Percentiles rank a stretch among this genome's conserved stretches.
Conservation (phyloP, 2,113 vertebrate genomes). For the Erythrocercus mccallii region DNA sequence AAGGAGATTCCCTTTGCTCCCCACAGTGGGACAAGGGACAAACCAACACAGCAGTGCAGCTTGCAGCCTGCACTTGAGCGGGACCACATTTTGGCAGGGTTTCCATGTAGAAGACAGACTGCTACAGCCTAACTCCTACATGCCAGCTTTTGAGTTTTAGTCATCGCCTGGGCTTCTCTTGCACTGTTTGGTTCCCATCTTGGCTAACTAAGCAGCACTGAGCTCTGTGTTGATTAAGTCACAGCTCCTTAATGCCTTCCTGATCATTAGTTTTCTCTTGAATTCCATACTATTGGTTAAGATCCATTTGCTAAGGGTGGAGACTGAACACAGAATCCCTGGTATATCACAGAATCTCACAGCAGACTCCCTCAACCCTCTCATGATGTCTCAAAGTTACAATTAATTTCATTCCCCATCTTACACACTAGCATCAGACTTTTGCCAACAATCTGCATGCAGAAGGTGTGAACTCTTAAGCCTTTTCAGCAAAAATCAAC, state of each 20-base stretch:
- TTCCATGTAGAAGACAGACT: background rate
- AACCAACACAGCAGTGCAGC: background rate
- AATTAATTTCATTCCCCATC: background rate
- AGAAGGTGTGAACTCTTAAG: background rate
- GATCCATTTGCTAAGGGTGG: background rate
- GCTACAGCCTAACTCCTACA: slow-evolving; percentile 54
- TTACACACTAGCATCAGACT: background rate
- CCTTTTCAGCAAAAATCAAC: background rate
- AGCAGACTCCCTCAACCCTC: background rate
- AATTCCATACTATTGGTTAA: background rate
- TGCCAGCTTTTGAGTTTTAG: slow-evolving; percentile 28
- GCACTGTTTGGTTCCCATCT: background rate
- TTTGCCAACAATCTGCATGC: background rate
- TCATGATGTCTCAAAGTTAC: background rate
- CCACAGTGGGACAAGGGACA: background rate
- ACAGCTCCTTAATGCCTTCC: background rate
- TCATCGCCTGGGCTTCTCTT: slow-evolving; percentile 26
- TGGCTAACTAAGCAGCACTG: background rate
- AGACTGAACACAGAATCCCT: background rate
- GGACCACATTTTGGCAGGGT: background rate
- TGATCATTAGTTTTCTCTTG: background rate
- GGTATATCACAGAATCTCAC: background rate
- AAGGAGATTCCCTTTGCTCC: background rate
- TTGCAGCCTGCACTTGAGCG: background rate
- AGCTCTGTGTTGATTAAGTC: background rate